These are phyloP conservation scores for Thecocarcelia acutangulata DNA, from an alignment of 2,888 invertebrate genomes.

Conservation along the genomic window DNA sequence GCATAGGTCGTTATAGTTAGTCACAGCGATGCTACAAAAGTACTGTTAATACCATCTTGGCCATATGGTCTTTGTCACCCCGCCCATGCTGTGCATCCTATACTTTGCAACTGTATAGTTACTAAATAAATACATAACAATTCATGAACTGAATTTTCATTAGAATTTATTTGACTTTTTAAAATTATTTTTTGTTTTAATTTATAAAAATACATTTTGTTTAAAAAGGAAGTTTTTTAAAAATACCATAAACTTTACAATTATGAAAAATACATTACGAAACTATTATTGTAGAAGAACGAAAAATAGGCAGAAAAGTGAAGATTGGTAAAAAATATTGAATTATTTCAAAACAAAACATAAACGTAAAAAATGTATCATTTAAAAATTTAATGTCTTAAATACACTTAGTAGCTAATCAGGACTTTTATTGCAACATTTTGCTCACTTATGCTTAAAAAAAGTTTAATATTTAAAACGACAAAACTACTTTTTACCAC, in stretches of 20 bases:
- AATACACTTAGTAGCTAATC: conserved; percentile 73
- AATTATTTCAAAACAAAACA: conserved; percentile 60
- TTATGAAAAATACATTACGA: conserved; percentile 51
- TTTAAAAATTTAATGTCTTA: conserved; percentile 69
- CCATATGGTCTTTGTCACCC: too few species aligned
- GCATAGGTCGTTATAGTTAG: too few species aligned
- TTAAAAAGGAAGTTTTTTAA: conserved; percentile 66
- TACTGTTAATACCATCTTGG: too few species aligned
- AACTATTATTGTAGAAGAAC: conserved; percentile 37
- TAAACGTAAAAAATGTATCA: conserved; percentile 56
- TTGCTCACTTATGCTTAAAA: conserved; percentile 68
- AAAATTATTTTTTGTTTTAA: conserved; percentile 56
- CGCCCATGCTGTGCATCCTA: too few species aligned
- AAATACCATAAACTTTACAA: conserved; percentile 63
- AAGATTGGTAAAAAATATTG: conserved; percentile 37
- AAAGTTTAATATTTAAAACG: conserved; percentile 58
- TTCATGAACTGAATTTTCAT: conserved; percentile 12
- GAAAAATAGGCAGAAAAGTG: conserved; percentile 21
- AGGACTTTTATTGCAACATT: conserved; percentile 71
- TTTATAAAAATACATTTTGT: conserved; percentile 69
- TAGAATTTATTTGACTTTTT: conserved; percentile 64
- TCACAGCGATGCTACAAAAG: too few species aligned
- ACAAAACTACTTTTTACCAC: conserved; percentile 47
- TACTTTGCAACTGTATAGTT: too few species aligned
- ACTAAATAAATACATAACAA: neutral